Conservation (phyloP, 2,113 vertebrate species). For the Phyllopteryx taeniolatus region DNA sequence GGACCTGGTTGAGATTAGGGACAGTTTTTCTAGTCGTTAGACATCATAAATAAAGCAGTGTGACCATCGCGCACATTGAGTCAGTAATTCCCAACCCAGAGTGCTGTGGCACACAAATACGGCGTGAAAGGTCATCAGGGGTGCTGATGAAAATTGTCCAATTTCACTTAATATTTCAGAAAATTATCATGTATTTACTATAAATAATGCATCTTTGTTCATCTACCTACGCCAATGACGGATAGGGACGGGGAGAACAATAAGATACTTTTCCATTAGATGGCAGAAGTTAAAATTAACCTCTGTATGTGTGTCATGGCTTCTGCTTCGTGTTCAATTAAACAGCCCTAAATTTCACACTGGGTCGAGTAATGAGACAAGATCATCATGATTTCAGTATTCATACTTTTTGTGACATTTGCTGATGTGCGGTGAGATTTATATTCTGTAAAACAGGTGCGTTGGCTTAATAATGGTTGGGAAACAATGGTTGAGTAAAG, state of each 20-base stretch:
- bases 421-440: not conserved
- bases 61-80: too few relatives aligned
- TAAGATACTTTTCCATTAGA: too few relatives aligned
- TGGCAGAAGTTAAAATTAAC: too few relatives aligned
- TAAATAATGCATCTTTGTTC: too few relatives aligned
- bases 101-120: not conserved
- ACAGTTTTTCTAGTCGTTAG: not conserved
- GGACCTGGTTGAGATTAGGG: constrained; percentile 39
- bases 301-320: too few relatives aligned
- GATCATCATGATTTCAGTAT: too few relatives aligned
- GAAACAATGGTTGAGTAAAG: too few relatives aligned
- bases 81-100: not conserved
- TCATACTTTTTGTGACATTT: not conserved
- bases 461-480: not conserved
- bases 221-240: too few relatives aligned
- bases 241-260: too few relatives aligned
- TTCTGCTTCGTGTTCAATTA: too few relatives aligned
- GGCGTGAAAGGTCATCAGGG: not conserved
- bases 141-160: not conserved
- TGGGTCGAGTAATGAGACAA: too few relatives aligned
- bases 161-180: not conserved
- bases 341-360: too few relatives aligned
- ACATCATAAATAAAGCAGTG: not conserved
- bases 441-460: not conserved
- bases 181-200: not conserved